phyloP scores from a whole-genome alignment of 2,888 invertebrate species.

The Sturmia bella region DNA sequence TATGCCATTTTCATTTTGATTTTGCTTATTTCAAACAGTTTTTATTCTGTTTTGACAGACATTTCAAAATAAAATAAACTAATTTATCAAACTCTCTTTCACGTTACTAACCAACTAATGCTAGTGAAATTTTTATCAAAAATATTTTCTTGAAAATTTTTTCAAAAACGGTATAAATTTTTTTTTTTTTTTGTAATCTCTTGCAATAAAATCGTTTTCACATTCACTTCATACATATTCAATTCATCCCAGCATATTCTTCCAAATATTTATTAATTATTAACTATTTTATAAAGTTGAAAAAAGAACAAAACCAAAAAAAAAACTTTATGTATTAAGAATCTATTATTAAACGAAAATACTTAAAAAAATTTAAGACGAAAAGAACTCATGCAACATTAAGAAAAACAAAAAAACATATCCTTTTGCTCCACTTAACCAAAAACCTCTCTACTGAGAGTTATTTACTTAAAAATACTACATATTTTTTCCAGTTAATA shows the following conservation, averaged over 20 bases:
- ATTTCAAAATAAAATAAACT: too few species aligned
- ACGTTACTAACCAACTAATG: too few species aligned
- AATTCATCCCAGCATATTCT: slow-evolving; percentile 57
- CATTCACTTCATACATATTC: background rate
- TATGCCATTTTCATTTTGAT: too few species aligned
- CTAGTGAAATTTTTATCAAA: too few species aligned
- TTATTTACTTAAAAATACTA: slow-evolving; percentile 55
- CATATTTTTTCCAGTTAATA: slow-evolving; percentile 67
- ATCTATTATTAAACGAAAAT: slow-evolving; percentile 33
- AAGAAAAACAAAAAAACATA: slow-evolving; percentile 63
- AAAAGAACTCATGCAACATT: slow-evolving; percentile 51
- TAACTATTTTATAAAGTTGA: slow-evolving; percentile 55
- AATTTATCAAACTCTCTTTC: too few species aligned
- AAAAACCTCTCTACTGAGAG: slow-evolving; percentile 52
- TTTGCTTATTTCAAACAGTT: too few species aligned
- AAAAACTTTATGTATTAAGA: slow-evolving; percentile 51
- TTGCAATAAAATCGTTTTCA: too few species aligned
- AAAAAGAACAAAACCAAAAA: slow-evolving; percentile 23
- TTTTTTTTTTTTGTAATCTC: too few species aligned
- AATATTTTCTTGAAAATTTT: too few species aligned
- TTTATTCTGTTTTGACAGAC: too few species aligned
- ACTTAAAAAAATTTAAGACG: slow-evolving; percentile 12
- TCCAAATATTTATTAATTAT: slow-evolving; percentile 58
- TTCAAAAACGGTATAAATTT: too few species aligned
- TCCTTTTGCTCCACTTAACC: slow-evolving; percentile 66